phyloP scores from a whole-genome alignment of 2,888 invertebrate genomes.

The Herminia tarsipennalis region DNA sequence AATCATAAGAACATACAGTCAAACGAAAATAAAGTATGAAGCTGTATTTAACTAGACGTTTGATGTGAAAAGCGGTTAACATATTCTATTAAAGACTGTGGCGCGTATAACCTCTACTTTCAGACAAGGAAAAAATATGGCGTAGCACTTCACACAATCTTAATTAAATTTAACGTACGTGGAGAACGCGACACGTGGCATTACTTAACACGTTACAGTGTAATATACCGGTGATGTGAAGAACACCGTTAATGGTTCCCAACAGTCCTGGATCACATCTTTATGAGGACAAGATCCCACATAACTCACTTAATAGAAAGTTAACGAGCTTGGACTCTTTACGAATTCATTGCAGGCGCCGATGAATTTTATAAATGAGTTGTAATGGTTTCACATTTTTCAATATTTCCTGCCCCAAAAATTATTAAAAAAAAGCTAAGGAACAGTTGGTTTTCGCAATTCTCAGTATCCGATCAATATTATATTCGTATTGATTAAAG shows the following conservation, averaged over 20 bases:
- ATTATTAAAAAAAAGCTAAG: too few relatives aligned
- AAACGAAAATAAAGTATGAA: neutral
- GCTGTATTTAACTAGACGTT: too few relatives aligned
- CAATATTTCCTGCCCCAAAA: constrained; percentile 10
- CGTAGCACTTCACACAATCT: neutral
- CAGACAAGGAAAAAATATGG: neutral
- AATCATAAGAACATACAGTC: neutral
- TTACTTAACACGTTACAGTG: constrained; percentile 1
- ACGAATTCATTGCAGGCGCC: constrained; percentile 21
- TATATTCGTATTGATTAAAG: too few relatives aligned
- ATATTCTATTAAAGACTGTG: too few relatives aligned
- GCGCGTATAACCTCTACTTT: neutral
- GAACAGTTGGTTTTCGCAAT: too few relatives aligned
- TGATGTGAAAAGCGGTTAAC: too few relatives aligned
- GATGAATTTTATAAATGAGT: constrained; percentile 32
- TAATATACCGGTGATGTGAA: neutral
- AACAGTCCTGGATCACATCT: constrained; percentile 4
- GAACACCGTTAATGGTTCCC: neutral
- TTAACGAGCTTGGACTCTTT: constrained; percentile 26
- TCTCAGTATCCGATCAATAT: too few relatives aligned
- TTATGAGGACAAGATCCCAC: constrained; percentile 4
- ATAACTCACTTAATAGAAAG: constrained; percentile 28
- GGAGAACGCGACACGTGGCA: neutral
- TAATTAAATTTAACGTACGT: constrained; percentile 10
- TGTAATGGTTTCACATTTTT: constrained; percentile 42